Base-by-base conservation (phyloP, 2,113 vertebrate species). In the Numida meleagris region DNA sequence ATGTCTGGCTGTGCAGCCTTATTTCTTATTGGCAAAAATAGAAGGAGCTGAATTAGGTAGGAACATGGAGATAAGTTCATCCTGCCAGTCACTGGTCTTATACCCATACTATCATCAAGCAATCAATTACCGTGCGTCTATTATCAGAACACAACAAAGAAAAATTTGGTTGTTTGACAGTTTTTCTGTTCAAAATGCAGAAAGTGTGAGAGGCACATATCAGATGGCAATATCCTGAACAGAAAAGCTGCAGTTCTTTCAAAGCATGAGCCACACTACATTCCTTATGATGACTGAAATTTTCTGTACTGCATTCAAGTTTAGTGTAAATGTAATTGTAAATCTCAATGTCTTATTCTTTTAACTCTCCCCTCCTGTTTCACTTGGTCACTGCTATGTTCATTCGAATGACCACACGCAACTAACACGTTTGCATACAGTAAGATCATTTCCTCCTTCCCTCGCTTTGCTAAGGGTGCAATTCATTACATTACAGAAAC, bases 401-500 rank as follows among this genome's bases (percentile, higher is more conserved):
- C 62, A 77, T 48, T 80, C 58, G 68, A 91, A 91, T 14, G 21
- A 85, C 76, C 29, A 66, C 34, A 68, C 75, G 38, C 78, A 84
- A 84, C 89, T 84, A 79, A 72, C 43, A 59, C 43, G 61, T 86
- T 92, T 95, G 88, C 76, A 94, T 88, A 31, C 12, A 95, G 25
- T 75, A 81, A 82, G 80, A 83, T 80, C 8, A 91, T 67, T 86
- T 95, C 83, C 83, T 91, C 53, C 70, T 90, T 55, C 23, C 33
- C 42, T 25, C 57, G 61, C 70, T 81, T 70, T 93, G 59, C 62
- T 62, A 87, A 82, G 48, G 42, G 79, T 1, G 1, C 51, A 91
- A 46, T 65, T 84, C 77, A 68, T n/a, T 87, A 31, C 68, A 87
- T 79, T 51, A 85, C 38, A 84, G 82, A 89, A 79, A 75, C 74